These are phyloP conservation scores for Drosophila imparisetae DNA, from an alignment of 2,888 invertebrate genomes.

Conservation along the genomic window DNA sequence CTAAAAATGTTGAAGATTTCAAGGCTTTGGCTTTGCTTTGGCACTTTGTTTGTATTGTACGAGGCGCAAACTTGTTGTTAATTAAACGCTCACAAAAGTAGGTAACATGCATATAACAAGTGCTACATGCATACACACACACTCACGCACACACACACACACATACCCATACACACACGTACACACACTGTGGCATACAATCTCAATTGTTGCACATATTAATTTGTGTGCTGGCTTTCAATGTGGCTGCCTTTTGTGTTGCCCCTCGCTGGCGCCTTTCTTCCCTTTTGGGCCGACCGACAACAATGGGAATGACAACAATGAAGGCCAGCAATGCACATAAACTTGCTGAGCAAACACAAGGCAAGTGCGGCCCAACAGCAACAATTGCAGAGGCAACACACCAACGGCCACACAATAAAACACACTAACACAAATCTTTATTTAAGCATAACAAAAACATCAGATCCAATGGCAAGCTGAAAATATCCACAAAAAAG, in stretches of 20 bases:
- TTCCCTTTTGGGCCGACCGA: slow-evolving; percentile 44
- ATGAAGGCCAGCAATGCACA: slow-evolving; percentile 75
- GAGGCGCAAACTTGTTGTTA: slow-evolving; percentile 69
- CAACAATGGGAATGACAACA: slow-evolving; percentile 76
- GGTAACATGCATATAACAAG: slow-evolving; percentile 74
- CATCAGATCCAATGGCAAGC: slow-evolving; percentile 54
- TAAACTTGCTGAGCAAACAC: slow-evolving; percentile 70
- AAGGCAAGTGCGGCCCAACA: slow-evolving; percentile 55
- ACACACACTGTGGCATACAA: slow-evolving; percentile 1
- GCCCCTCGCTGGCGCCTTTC: slow-evolving; percentile 46
- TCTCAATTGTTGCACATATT: slow-evolving; percentile 75
- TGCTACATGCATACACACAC: slow-evolving; percentile 32
- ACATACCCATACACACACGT: slow-evolving; percentile 6
- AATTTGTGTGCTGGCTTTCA: slow-evolving; percentile 60
- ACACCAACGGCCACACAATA: slow-evolving; percentile 30
- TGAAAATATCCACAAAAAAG: slow-evolving; percentile 27
- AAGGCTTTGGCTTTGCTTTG: slow-evolving; percentile 55
- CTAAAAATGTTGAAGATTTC: slow-evolving; percentile 44
- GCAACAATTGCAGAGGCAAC: slow-evolving; percentile 6
- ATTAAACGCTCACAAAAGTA: slow-evolving; percentile 78
- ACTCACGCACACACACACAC: slow-evolving; percentile 6
- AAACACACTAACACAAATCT: slow-evolving; percentile 77
- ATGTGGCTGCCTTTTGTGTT: slow-evolving; percentile 54
- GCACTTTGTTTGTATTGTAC: slow-evolving; percentile 49
- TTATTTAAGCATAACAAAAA: slow-evolving; percentile 76